Evolutionary conservation across 1,140 invertebrate genomes (phyloP).

Genomic region (Battus philenor): DNA sequence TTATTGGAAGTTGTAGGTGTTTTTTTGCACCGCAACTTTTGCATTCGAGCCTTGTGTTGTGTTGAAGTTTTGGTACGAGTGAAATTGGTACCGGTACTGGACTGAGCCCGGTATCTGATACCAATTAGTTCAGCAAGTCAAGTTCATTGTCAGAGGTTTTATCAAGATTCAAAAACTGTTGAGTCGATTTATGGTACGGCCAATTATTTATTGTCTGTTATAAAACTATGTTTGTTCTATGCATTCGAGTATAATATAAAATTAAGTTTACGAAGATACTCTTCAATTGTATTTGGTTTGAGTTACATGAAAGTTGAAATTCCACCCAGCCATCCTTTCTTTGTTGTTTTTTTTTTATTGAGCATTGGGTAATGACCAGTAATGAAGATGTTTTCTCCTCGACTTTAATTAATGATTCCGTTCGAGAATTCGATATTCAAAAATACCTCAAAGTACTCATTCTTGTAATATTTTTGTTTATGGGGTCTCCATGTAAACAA

Average conservation of each 20-base stretch:
- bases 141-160: constrained; percentile 55
- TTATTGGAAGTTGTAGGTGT: constrained; percentile 16
- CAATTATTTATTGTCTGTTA: constrained; percentile 43
- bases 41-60: constrained; percentile 32
- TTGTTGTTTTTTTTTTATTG: neutral
- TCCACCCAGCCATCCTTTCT: constrained; percentile 7
- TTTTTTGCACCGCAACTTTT: constrained; percentile 37
- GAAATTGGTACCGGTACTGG: constrained; percentile 39
- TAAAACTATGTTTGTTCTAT: constrained; percentile 7
- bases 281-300: constrained; percentile 3
- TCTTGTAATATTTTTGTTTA: too few relatives aligned
- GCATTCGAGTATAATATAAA: neutral
- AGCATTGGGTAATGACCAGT: neutral
- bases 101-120: constrained; percentile 32
- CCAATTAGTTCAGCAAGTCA: constrained; percentile 37
- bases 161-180: constrained; percentile 54
- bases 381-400: neutral
- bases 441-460: too few relatives aligned
- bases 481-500: too few relatives aligned
- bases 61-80: constrained; percentile 33
- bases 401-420: too few relatives aligned
- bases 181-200: constrained; percentile 41
- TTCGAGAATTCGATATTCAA: too few relatives aligned
- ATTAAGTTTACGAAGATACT: constrained; percentile 4
- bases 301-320: constrained; percentile 15